phyloP scores from a whole-genome alignment of 2,113 vertebrate species.

The Elachura formosa region DNA sequence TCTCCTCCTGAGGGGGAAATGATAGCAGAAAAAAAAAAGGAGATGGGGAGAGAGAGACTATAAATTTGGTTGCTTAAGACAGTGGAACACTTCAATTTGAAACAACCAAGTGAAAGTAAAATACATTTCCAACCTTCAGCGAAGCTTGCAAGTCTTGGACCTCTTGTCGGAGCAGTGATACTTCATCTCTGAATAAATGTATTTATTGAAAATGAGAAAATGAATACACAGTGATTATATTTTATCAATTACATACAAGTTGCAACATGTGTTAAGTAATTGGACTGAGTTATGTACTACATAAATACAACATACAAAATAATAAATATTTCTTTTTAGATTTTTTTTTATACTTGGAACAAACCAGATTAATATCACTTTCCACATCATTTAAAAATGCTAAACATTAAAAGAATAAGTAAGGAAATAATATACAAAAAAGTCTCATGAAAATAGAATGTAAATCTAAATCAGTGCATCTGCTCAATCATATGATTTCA shows the following conservation, averaged over 20 bases:
- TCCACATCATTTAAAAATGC: background rate
- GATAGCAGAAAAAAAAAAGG: background rate
- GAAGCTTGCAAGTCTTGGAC: conserved; percentile 92
- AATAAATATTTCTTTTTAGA: background rate
- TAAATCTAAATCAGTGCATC: background rate
- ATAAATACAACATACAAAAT: background rate
- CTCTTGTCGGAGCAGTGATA: conserved; percentile 88
- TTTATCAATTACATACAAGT: background rate
- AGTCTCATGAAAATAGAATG: background rate
- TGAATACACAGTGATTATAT: conserved; percentile 28
- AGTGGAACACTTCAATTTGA: conserved; percentile 4
- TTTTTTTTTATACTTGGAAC: background rate
- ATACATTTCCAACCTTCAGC: conserved; percentile 82
- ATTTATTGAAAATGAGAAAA: no score
- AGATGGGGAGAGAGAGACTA: background rate
- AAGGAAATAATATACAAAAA: background rate
- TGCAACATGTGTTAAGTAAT: background rate
- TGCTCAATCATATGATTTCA: background rate
- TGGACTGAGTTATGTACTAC: background rate
- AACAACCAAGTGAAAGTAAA: conserved; percentile 39
- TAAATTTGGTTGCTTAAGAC: conserved; percentile 32
- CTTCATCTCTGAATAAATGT: conserved; percentile 84
- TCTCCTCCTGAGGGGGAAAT: conserved; percentile 83
- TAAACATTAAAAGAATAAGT: background rate
- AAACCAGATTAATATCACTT: background rate